Evolutionary conservation across 2,888 invertebrate species (phyloP), one percentile per base, ranked within the genome.

Genomic region (Leptarthrus brevirostris): DNA sequence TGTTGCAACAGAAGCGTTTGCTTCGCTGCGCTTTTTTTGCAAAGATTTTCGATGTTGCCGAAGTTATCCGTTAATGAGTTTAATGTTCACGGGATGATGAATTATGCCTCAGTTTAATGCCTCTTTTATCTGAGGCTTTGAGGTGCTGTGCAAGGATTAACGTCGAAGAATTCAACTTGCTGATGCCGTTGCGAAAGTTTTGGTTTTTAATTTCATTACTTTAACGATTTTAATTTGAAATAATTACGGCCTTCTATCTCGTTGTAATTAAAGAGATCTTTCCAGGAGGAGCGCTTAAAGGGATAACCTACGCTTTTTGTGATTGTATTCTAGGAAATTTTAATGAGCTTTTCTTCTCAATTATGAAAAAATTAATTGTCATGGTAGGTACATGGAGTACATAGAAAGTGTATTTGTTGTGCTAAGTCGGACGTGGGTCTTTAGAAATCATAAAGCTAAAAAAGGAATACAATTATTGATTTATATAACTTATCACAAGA

Each of bases 161-260:
- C 5, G 4, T 2, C 12, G 22, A 12, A 61, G 49, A 18, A 16
- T 16, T 18, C 20, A 18, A 16, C 5, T 18, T 12, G 49, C 49
- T 18, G 49, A 6, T 8, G 3, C 16, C 47, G n/a, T 49, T 14
- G n/a, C 18, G 20, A 36, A 64, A 64, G 22, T 64, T 47, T 64
- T 10, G 44, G 47, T 64, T 64, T 6, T 64, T 64, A 44, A 64
- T 64, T 44, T 47, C 10, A 64, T 64, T 64, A 64, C 36, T 47
- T 18, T 18, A 61, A 30, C 10, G 44, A 24, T 24, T 64, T 58
- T 44, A 64, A 64, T 64, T 40, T 44, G 44, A 64, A 64, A 64
- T 24, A 64, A 58, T 34, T 58, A 58, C 34, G 20, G 16, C 36
- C 36, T 64, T 64, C 22, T 47, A 6, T 44, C 8, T 34, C n/a